Base-by-base conservation (phyloP, 2,113 vertebrate genomes). In the Thryonomys swinderianus region DNA sequence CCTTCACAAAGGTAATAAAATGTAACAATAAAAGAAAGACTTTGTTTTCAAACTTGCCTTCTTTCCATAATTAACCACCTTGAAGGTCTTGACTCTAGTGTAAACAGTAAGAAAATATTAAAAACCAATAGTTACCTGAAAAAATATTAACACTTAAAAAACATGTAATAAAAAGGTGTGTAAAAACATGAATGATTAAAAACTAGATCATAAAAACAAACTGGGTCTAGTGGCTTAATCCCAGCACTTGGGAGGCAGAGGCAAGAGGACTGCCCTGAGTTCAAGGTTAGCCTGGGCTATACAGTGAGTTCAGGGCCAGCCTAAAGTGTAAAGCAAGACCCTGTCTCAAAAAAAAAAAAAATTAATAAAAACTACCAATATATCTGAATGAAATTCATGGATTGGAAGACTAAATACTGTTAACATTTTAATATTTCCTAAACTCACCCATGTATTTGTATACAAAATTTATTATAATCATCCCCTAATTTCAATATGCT, bases 111-210 rank as follows among this genome's bases (percentile, higher is more conserved):
- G 45, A 83, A 27, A 94, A 84, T 6, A 45, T 88, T 86, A 53
- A 88, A 86, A 62, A 73, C 84, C 16, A 51, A 76, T 16, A 48
- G 40, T 7, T 51, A 51, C 45, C 12, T 74, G 20, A 30, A 78
- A 51, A 83, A 88, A 80, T 4, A 42, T 78, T 83, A 85, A 76
- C 84, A 85, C 5, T 73, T 73, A 64, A 25, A 73, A 51, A 7
- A 76, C 27, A 88, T 79, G 86, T 71, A 92, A 79, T 79, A 79
- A 92, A 73, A 59, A 96, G 62, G 79, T 25, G 73, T 79, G 30
- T 32, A 32, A 78, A 34, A 51, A n/a, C 40, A 74, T 13, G 40
- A 73, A 73, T 45, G 20, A 85, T 10, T n/a, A 27, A 51, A 55
- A 67, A 88, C 71, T 16, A 89, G 85, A 25, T 93, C 27, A 76